Evolutionary conservation across 2,797 vertebrate species (phyloP).

Genomic region (Triplophysa yarkandensis): DNA sequence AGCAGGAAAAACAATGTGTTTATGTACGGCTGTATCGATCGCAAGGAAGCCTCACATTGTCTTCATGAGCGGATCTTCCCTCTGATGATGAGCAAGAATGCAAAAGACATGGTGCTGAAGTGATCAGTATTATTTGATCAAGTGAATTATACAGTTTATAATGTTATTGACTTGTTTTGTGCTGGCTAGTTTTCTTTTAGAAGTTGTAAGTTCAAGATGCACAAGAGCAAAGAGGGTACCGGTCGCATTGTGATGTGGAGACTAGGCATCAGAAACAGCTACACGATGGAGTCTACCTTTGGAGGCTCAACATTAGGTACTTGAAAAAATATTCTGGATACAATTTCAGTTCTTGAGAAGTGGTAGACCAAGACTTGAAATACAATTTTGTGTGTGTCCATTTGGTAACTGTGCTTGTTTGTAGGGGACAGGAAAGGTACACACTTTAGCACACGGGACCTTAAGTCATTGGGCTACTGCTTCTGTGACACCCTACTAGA

Average conservation of each 20-base stretch:
- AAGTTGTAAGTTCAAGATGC: constrained; percentile 92
- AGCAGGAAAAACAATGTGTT: constrained; percentile 92
- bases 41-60: constrained; percentile 41
- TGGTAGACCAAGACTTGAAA: neutral
- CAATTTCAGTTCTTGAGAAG: neutral
- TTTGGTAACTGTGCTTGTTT: constrained; percentile 30
- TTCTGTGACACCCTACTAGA: constrained; percentile 92
- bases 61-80: constrained; percentile 86
- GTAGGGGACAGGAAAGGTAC: constrained; percentile 82
- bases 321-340: neutral
- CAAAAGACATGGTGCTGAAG: constrained; percentile 80
- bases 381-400: neutral
- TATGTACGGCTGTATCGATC: constrained; percentile 87
- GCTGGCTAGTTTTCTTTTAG: constrained; percentile 85
- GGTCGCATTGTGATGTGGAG: constrained; percentile 91
- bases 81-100: constrained; percentile 95
- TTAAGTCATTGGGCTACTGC: constrained; percentile 84
- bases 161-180: constrained; percentile 1
- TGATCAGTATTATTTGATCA: neutral
- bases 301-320: constrained; percentile 88
- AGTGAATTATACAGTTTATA: neutral
- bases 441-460: constrained; percentile 85
- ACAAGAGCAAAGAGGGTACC: constrained; percentile 90
- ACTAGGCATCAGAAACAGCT: constrained; percentile 90
- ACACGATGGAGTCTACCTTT: constrained; percentile 92